Conservation (phyloP, 1,140 invertebrate species). For the Sitodiplosis mosellana region DNA sequence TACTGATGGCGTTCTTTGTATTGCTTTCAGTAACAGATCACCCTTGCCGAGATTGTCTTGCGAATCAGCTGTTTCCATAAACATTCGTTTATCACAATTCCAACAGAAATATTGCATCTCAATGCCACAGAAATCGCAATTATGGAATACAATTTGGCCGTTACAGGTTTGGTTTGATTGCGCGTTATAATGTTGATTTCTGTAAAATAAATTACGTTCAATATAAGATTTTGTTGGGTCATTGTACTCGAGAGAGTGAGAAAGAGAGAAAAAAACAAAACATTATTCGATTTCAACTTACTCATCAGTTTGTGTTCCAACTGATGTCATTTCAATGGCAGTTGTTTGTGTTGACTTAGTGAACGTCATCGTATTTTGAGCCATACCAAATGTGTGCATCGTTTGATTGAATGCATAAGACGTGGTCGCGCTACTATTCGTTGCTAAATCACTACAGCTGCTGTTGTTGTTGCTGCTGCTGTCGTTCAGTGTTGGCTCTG, state of each 20-base stretch:
- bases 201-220: slow-evolving; percentile 14
- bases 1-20: slow-evolving; percentile 19
- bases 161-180: neutral
- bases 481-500: slow-evolving; percentile 10
- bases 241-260: no score
- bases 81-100: slow-evolving; percentile 11
- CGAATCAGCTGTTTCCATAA: neutral
- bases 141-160: neutral
- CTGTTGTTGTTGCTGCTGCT: slow-evolving; percentile 4
- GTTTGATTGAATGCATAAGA: no score
- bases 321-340: slow-evolving; percentile 21
- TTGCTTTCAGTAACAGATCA: slow-evolving; percentile 21
- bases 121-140: slow-evolving; percentile 14
- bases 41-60: slow-evolving; percentile 17
- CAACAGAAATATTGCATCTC: slow-evolving; percentile 21
- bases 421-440: no score
- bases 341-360: slow-evolving; percentile 3
- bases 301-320: slow-evolving; percentile 18
- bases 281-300: no score
- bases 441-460: no score
- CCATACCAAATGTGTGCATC: neutral
- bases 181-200: neutral
- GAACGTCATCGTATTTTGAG: neutral
- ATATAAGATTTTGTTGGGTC: no score
- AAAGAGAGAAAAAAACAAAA: no score